phyloP scores from a whole-genome alignment of 2,113 vertebrate species.

The Grammatotria lemairii region DNA sequence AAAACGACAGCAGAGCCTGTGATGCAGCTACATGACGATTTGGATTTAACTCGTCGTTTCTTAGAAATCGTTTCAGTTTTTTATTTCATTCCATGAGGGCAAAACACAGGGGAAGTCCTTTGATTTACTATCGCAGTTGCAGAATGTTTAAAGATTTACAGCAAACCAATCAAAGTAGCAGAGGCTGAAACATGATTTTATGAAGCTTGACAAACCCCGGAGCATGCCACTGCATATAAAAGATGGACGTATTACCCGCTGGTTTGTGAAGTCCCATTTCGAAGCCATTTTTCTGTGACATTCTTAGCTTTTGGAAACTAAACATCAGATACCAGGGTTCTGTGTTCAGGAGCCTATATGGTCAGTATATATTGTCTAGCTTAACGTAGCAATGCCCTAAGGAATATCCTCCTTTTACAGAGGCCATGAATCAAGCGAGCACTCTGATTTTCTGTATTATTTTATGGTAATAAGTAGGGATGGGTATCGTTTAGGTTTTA shows the following conservation, averaged over 20 bases:
- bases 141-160: neutral
- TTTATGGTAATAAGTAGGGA: fast-evolving
- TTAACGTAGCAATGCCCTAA: neutral
- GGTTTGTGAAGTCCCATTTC: neutral
- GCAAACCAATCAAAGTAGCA: neutral
- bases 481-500: no score
- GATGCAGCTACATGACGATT: neutral
- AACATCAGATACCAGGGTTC: neutral
- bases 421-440: fast-evolving
- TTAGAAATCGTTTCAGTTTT: neutral
- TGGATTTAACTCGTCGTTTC: neutral
- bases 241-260: neutral
- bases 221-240: neutral
- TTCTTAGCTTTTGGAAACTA: neutral
- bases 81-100: neutral
- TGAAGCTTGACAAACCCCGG: neutral
- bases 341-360: neutral
- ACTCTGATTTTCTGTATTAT: fast-evolving
- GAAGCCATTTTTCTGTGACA: neutral
- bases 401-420: neutral
- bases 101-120: neutral
- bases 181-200: neutral
- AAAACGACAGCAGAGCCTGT: neutral
- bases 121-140: neutral
- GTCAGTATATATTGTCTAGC: neutral